Base-by-base conservation (phyloP, 2,797 vertebrate species). In the Cyprinella venusta region DNA sequence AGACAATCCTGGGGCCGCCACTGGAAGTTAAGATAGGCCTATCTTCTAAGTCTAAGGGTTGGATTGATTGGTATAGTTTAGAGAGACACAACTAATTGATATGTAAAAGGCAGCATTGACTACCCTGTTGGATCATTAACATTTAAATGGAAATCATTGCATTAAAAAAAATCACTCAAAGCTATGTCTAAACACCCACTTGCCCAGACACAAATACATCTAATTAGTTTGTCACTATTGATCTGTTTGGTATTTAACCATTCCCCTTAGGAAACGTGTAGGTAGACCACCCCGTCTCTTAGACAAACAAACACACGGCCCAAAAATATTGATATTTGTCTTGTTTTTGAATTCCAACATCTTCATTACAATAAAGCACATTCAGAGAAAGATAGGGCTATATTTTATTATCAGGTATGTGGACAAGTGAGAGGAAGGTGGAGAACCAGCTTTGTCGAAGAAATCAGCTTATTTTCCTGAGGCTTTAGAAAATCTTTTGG, bases 181-280 rank as follows among this genome's bases (percentile, higher is more conserved):
- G 64, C 65, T 42, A 64, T 79, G 86, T 87, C 84, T 82, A 76
- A 80, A 76, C 79, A 86, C 81, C 83, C 83, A 87, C 64, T 69
- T 36, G 48, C 48, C 76, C 52, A 84, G 70, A 81, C 86, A 77
- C 61, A 87, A 71, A 75, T 71, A 79, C 21, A 61, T 50, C 83
- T 85, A 86, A 87, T 86, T 86, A 81, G 79, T 84, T 87, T 86
- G 88, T 89, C 84, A 86, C 74, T 84, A 89, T 86, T 81, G 86
- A 89, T 87, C 80, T 69, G 67, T 68, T 84, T 82, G 80, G 50
- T 87, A 77, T 86, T 86, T 84, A 84, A 87, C 79, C 75, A 81
- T 87, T 85, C 75, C 69, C 40, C 75, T 85, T 56, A 87, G 78
- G 76, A 84, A 86, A 67, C 26, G 56, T 80, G 79, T 65, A 56